These are phyloP conservation scores for Willowsia nigromaculata DNA, from an alignment of 2,888 invertebrate species.

Conservation along the genomic window DNA sequence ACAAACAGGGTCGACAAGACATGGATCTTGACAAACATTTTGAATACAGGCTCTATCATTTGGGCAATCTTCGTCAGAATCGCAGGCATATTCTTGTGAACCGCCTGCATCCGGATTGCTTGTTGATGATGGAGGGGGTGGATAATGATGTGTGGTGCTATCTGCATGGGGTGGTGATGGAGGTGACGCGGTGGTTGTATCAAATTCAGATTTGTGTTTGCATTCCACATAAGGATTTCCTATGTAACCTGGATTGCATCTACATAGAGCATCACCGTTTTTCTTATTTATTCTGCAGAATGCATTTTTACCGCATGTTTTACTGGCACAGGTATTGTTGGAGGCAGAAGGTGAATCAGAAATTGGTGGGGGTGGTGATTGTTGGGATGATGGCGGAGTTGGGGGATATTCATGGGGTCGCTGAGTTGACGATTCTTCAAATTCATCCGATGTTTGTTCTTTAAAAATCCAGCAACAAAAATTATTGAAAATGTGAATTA, in stretches of 20 bases:
- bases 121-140: not conserved
- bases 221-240: conserved; percentile 66
- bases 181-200: conserved; percentile 1
- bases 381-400: not conserved
- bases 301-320: conserved; percentile 46
- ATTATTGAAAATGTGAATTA: not conserved
- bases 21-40: conserved; percentile 63
- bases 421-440: not conserved
- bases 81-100: conserved; percentile 1
- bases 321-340: not conserved
- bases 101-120: not conserved
- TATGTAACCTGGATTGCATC: conserved; percentile 29
- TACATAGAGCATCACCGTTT: conserved; percentile 36
- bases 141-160: not conserved
- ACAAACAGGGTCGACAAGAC: conserved; percentile 36
- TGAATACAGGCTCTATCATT: conserved; percentile 49
- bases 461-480: not conserved
- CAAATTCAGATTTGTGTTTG: conserved; percentile 1
- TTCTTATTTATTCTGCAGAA: conserved; percentile 16
- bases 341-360: not conserved
- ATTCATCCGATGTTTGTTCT: conserved; percentile 39
- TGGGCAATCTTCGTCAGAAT: conserved; percentile 48
- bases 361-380: conserved; percentile 22
- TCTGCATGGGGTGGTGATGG: conserved; percentile 1
- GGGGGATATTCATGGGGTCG: conserved; percentile 6